A percentile compares a stretch with the other conserved stretches of the same genome.
These are phyloP conservation scores for Blastomussa wellsi DNA, from an alignment of 92 coral and sea anemone genomes.

Conservation along the genomic window DNA sequence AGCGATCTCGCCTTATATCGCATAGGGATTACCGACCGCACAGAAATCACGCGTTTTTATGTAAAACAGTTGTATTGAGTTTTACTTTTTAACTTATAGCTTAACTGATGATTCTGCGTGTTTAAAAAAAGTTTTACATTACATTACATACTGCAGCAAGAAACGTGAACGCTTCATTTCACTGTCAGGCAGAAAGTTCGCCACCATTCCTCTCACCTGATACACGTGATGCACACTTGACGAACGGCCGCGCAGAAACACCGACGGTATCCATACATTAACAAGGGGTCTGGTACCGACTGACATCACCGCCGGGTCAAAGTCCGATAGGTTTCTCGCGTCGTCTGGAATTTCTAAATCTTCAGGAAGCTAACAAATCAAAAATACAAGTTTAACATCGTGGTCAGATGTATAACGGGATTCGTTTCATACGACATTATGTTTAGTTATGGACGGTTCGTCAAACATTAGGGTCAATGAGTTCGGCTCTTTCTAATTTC, in stretches of 20 bases:
- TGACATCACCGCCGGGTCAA: conserved; percentile 66
- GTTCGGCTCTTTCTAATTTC: no score
- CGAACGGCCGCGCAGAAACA: conserved; percentile 82
- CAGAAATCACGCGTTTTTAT: no score
- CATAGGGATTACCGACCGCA: no score
- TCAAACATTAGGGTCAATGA: no score
- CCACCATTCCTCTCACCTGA: conserved; percentile 62
- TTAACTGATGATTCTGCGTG: no score
- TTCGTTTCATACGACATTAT: not conserved
- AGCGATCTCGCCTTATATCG: no score
- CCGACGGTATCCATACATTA: conserved; percentile 97
- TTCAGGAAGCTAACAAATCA: conserved; percentile 76
- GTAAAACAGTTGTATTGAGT: no score
- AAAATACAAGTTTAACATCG: not conserved
- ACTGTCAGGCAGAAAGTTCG: not conserved
- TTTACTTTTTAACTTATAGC: no score
- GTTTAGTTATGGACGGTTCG: not conserved
- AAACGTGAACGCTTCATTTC: no score
- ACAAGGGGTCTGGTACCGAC: conserved; percentile 86
- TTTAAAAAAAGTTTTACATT: no score
- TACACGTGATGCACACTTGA: conserved; percentile 82
- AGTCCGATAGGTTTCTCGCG: conserved; percentile 54
- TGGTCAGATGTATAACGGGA: not conserved
- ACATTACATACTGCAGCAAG: no score
- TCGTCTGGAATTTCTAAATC: conserved; percentile 63